Base-by-base conservation (phyloP, 2,113 vertebrate species). In the Brienomyrus brachyistius region DNA sequence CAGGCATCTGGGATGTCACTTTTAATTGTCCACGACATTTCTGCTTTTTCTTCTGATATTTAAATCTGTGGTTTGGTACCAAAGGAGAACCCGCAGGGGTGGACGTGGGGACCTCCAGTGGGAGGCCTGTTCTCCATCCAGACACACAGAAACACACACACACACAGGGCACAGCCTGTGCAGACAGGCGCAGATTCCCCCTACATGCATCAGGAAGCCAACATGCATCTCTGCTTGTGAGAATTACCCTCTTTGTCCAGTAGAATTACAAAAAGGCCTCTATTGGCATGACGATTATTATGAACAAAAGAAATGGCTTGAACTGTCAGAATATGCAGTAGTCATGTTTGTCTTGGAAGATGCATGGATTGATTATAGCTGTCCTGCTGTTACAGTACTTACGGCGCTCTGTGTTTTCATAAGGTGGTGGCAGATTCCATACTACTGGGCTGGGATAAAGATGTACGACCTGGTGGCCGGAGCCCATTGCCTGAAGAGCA, bases 391-490 rank as follows among this genome's bases (percentile, higher is more conserved):
- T 19, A 47, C 82, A 84, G 19, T 54, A 2, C 48, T 86, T 54
- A 17, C 31, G 1, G 23, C 6, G 35, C 10, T 9, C 48, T 52
- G 84, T 86, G n/a, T 17, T 35, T 35, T 7, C 5, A 7, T 35
- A 23, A 99, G 98, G 74, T 99, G 98, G 98, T 99, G 98, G 98
- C 98, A 99, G 96, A 7, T 99, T 92, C 98, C 98, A 0, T 99
- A 99, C 94, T 99, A 98, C 95, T 99, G 98, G 98, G 91, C 96
- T 0, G 98, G 98, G 51, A 99, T 99, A 89, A 99, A 99, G 93
- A 95, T 99, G 6, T 99, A 99, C 1, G 98, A 99, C 94, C 74
- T 99, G 85, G 97, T 99, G 92, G 97, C 98, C 0, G 98, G 98
- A 89, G 95, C 94, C 48, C 96, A 99, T 21, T 98, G 98, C 91